Percentiles rank a stretch among this genome's conserved stretches.
These are phyloP conservation scores for Synanthedon vespiformis DNA, from an alignment of 2,888 invertebrate species.

Conservation along the genomic window DNA sequence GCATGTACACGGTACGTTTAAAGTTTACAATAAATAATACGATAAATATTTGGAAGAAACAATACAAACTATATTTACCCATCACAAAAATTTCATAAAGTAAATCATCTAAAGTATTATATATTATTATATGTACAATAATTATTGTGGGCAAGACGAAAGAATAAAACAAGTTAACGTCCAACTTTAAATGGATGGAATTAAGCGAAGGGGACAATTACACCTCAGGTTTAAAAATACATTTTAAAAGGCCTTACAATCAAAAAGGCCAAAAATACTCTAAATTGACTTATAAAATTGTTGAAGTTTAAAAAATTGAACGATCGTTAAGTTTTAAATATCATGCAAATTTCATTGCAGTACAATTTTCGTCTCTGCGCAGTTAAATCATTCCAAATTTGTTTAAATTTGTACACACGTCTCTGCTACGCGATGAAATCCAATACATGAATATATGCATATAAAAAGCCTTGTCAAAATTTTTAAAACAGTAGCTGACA, in stretches of 20 bases:
- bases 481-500: no score
- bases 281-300: constrained; percentile 43
- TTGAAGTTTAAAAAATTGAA: constrained; percentile 13
- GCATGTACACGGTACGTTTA: constrained; percentile 28
- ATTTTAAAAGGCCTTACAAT: constrained; percentile 12
- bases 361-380: no score
- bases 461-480: no score
- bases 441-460: no score
- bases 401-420: no score
- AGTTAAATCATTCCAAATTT: no score
- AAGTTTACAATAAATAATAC: constrained; percentile 23
- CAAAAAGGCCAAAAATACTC: constrained; percentile 31
- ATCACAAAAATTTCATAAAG: constrained; percentile 57
- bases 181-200: constrained; percentile 62
- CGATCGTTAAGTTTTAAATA: not conserved
- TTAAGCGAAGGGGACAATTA: constrained; percentile 47
- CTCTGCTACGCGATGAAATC: no score
- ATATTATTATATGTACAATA: constrained; percentile 54
- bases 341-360: no score
- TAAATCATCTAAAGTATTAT: constrained; percentile 41
- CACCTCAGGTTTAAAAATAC: constrained; percentile 29
- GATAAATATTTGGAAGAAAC: constrained; percentile 24
- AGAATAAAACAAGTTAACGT: constrained; percentile 39
- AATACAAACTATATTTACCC: constrained; percentile 49
- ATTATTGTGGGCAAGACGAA: constrained; percentile 63